A percentile compares a stretch with the other conserved stretches of the same genome.
Conservation (phyloP, 2,888 invertebrate species). For the Oegoconia quadripuncta region DNA sequence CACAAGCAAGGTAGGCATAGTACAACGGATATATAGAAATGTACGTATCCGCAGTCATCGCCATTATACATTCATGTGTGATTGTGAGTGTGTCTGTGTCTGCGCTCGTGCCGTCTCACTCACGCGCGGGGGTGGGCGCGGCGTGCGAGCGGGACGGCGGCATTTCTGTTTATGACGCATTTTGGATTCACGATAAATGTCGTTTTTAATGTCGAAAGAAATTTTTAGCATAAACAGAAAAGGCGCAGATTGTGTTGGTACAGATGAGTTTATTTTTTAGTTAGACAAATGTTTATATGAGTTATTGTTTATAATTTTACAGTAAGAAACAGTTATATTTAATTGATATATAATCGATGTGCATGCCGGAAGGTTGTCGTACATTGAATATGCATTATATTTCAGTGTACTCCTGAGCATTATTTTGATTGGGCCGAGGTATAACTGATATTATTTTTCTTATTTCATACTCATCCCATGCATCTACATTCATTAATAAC, state of each 20-base stretch:
- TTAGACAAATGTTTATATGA: constrained; percentile 17
- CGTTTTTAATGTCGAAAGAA: too few species aligned
- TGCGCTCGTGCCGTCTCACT: constrained; percentile 19
- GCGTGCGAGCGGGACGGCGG: constrained; percentile 34
- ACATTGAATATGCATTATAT: constrained; percentile 28
- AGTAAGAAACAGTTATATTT: background rate
- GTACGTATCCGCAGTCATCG: constrained; percentile 76
- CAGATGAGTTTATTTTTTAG: constrained; percentile 26
- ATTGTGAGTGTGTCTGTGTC: constrained; percentile 33
- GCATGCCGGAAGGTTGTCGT: constrained; percentile 32
- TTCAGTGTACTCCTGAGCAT: constrained; percentile 37
- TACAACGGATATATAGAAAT: constrained; percentile 79
- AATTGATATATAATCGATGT: constrained; percentile 19
- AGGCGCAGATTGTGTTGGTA: constrained; percentile 32
- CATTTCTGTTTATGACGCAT: constrained; percentile 15
- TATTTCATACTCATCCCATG: constrained; percentile 33
- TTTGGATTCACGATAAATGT: background rate
- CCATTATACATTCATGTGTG: constrained; percentile 61
- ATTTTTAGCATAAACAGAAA: constrained; percentile 26
- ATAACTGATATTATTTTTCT: constrained; percentile 40
- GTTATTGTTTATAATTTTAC: constrained; percentile 4
- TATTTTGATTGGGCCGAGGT: constrained; percentile 62
- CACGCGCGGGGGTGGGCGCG: constrained; percentile 16
- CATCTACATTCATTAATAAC: too few species aligned
- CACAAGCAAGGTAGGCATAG: constrained; percentile 79